These are phyloP conservation scores for Drosophila kohkoa DNA, from an alignment of 1,140 invertebrate species.

Conservation along the genomic window DNA sequence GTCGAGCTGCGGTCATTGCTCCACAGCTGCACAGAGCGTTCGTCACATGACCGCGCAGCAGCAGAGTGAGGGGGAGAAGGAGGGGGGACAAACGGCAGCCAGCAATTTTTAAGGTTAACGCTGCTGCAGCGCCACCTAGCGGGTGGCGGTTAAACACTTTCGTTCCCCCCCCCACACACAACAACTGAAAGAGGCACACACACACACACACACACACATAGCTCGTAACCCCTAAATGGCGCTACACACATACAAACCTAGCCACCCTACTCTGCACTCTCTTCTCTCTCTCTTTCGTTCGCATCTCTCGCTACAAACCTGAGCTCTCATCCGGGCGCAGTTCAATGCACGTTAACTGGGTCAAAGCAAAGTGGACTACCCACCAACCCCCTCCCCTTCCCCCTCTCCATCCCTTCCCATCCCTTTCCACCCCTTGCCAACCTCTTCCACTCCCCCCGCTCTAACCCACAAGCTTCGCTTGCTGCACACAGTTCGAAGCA, in stretches of 20 bases:
- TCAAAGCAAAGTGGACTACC: slow-evolving; percentile 85
- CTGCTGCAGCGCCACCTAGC: slow-evolving; percentile 56
- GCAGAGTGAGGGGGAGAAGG: background rate
- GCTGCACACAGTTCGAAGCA: slow-evolving; percentile 20
- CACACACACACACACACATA: slow-evolving; percentile 20
- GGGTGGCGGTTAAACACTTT: slow-evolving; percentile 67
- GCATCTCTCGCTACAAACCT: slow-evolving; percentile 24
- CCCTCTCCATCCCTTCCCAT: background rate
- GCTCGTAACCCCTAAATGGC: slow-evolving; percentile 73
- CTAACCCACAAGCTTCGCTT: background rate
- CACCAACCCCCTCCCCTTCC: slow-evolving; percentile 5
- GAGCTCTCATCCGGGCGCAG: slow-evolving; percentile 47
- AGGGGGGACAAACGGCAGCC: background rate
- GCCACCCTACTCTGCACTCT: slow-evolving; percentile 2
- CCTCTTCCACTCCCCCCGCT: background rate
- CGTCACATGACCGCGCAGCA: slow-evolving; percentile 36
- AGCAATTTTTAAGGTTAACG: slow-evolving; percentile 61
- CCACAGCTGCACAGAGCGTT: slow-evolving; percentile 19
- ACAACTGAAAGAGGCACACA: background rate
- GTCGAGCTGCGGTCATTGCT: slow-evolving; percentile 77
- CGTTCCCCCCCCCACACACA: slow-evolving; percentile 37
- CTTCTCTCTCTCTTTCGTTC: too few relatives aligned
- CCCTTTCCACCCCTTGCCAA: slow-evolving; percentile 9
- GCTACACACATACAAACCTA: background rate
- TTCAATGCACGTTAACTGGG: slow-evolving; percentile 87